Evolutionary conservation across 2,113 vertebrate species (phyloP), one percentile per base, ranked within the genome.

Genomic region (Phalacrocorax aristotelis): DNA sequence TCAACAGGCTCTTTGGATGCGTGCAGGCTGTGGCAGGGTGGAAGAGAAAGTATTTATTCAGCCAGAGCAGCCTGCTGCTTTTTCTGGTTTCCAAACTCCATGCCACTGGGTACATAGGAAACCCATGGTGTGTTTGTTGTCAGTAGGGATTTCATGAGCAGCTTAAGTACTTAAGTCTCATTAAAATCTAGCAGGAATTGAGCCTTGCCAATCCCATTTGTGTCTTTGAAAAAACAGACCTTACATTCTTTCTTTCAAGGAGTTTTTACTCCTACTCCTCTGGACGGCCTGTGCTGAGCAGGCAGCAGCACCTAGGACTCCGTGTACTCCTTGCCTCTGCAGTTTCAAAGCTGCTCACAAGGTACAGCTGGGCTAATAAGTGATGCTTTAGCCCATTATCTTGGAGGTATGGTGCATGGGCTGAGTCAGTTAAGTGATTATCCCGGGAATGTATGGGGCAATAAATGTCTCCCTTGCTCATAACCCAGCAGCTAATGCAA

Each of bases 381-480:
- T 25, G 96, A n/a, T 32, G 83, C 86, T 94, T 51, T 66, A 93
- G 92, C 68, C 89, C 89, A 65, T 96, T 89, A 87, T 81, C 52
- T 46, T 29, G 86, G 83, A 84, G 81, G 95, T 51, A 6, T 52
- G 72, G 93, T 69, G 89, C 80, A 81, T 27, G 72, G 90, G 66
- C 83, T 87, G 90, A 87, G 92, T 93, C 94, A 91, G 85, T 48
- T 64, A 66, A 82, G 92, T 91, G 95, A 95, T 97, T 97, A 95
- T 93, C 80, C 57, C 7, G 8, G 92, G 64, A 78, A 96, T 82
- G 89, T 51, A 93, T 96, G 94, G 95, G 95, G 92, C 92, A 57
- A 95, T 97, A 97, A 97, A 92, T 48, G 92, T 95, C 92, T 96
- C 88, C 75, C 86, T 68, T 95, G 95, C 86, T 96, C 96, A 79